Evolutionary conservation across 2,888 invertebrate genomes (phyloP), one percentile per base, ranked within the genome.

Genomic region (Rhagium mordax): DNA sequence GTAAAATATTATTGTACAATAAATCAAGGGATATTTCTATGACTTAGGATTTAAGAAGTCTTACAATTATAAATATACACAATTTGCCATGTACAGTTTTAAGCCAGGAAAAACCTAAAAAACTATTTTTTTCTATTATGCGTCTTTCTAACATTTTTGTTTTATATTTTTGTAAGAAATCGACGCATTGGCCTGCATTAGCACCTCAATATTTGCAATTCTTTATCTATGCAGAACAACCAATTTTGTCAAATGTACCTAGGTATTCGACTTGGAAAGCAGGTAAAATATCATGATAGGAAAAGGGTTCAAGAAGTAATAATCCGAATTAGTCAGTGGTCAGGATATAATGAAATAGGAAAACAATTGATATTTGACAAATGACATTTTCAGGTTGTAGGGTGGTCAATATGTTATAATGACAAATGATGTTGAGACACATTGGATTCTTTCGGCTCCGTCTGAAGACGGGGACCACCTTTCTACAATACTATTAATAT

Each of bases 381-480:
- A 87, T 87, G 87, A 85, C 85, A 86, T 86, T 86, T 85, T 84
- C 84, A 84, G 83, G 83, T 85, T 85, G 85, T 85, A 83, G 86
- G 86, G 86, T 87, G 86, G 86, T 84, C 86, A 84, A 78, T 81
- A 80, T 81, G 81, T 79, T 80, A 81, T 79, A 84, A 85, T 88
- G 88, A 88, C 87, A 88, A 88, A 88, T 88, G 87, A 85, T 88
- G 85, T 87, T 86, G 84, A 83, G 87, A 87, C 87, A 87, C 79
- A 78, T 79, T 76, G 81, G 78, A 77, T 73, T 76, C 72, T 77
- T 85, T 84, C 85, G 84, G 84, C 81, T 81, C 81, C 84, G 21
- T 82, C 78, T 80, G 74, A 81, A 80, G 80, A 73, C 82, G 84
- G 82, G 81, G 87, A 87, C 87, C 87, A 87, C 87, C 87, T 84